phyloP scores from a whole-genome alignment of 1,140 invertebrate species.

The Patella vulgata region DNA sequence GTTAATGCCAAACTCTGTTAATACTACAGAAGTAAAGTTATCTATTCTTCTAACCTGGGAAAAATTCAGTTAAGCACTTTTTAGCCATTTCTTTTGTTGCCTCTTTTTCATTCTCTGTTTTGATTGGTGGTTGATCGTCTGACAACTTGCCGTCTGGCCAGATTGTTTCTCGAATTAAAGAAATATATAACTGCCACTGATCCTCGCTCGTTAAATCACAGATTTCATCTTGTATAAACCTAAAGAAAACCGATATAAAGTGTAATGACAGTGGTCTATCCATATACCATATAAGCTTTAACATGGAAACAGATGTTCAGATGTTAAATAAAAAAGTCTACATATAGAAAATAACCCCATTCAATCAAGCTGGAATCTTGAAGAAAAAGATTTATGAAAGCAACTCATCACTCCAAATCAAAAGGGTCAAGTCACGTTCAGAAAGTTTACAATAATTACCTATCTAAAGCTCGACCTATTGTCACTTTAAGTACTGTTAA shows the following conservation, averaged over 20 bases:
- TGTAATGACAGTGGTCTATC: constrained; percentile 4
- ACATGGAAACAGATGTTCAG: too few species aligned
- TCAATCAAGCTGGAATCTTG: too few species aligned
- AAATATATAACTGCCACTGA: constrained; percentile 41
- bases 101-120: constrained; percentile 33
- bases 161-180: constrained; percentile 44
- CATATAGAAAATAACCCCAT: too few species aligned
- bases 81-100: constrained; percentile 40
- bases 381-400: too few species aligned
- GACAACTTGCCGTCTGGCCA: constrained; percentile 52
- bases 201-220: constrained; percentile 30
- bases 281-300: too few species aligned
- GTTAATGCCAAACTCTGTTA: too few species aligned
- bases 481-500: not conserved
- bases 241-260: constrained; percentile 16
- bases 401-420: too few species aligned
- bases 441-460: too few species aligned
- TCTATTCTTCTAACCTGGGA: constrained; percentile 54
- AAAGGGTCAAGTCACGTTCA: too few species aligned
- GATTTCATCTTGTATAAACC: constrained; percentile 42
- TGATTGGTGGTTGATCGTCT: constrained; percentile 14
- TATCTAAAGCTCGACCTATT: constrained; percentile 10
- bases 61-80: constrained; percentile 37
- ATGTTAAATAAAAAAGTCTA: too few species aligned
- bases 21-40: too few species aligned